Evolutionary conservation across 2,888 invertebrate genomes (phyloP).

Genomic region (Heteromurus nitidus): DNA sequence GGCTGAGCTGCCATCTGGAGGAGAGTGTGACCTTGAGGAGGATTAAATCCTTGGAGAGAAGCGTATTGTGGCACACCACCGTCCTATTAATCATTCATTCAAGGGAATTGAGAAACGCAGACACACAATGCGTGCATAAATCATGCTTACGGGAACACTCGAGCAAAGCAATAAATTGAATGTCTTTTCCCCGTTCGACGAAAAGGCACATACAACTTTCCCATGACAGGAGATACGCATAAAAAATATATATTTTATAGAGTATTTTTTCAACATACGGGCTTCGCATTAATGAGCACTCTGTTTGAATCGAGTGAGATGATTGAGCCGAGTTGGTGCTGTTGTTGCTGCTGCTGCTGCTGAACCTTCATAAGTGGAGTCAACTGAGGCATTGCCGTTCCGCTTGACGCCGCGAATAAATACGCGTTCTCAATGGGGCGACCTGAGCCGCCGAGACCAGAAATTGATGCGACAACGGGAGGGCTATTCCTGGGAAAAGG

Average conservation of each 20-base stretch:
- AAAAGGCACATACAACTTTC: too few relatives aligned
- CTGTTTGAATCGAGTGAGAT: conserved; percentile 50
- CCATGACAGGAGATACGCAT: too few relatives aligned
- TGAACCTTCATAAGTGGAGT: conserved; percentile 9
- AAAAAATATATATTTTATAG: too few relatives aligned
- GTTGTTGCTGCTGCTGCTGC: conserved; percentile 41
- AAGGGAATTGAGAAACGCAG: conserved; percentile 3
- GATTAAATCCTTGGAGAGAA: conserved; percentile 38
- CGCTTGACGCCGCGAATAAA: conserved; percentile 40
- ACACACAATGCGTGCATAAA: neutral
- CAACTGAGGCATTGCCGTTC: conserved; percentile 21
- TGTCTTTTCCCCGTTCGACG: too few relatives aligned
- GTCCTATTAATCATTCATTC: conserved; percentile 47
- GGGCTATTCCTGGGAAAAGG: conserved; percentile 24
- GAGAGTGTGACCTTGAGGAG: conserved; percentile 39
- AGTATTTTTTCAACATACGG: conserved; percentile 40
- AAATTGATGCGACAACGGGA: neutral
- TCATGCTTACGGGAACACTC: neutral
- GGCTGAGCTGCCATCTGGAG: conserved; percentile 48
- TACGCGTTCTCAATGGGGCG: conserved; percentile 63
- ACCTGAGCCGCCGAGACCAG: conserved; percentile 37
- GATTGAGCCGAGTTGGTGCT: conserved; percentile 52
- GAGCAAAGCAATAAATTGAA: neutral
- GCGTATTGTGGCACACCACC: conserved; percentile 42
- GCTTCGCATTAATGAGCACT: conserved; percentile 47